A percentile compares a stretch with the other conserved stretches of the same genome.
Conservation (phyloP, 2,888 invertebrate genomes). For the Drosophila conformis region DNA sequence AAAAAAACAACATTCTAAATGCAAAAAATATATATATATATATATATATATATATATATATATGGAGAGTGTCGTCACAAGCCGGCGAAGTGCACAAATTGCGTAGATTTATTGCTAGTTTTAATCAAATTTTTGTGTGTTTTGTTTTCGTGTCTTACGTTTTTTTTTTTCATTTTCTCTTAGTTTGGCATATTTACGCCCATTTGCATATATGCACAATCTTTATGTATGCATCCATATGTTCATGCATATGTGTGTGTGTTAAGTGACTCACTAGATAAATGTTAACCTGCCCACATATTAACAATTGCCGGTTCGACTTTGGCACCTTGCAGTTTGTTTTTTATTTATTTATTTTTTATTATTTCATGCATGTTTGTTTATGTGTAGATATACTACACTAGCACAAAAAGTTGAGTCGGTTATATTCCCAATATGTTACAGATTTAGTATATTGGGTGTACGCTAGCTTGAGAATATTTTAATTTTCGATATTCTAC, state of each 20-base stretch:
- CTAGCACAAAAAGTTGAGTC: background rate
- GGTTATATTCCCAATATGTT: background rate
- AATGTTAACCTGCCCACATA: conserved; percentile 49
- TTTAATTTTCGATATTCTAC: background rate
- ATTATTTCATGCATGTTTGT: background rate
- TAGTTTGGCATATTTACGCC: conserved; percentile 46
- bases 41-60: background rate
- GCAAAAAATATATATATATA: conserved; percentile 1
- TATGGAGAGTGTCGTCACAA: conserved; percentile 16
- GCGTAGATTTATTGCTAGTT: background rate
- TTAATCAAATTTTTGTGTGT: background rate
- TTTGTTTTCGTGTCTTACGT: conserved; percentile 1
- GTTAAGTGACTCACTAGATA: conserved; percentile 56
- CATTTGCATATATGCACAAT: conserved; percentile 42
- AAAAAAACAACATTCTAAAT: conserved; percentile 29
- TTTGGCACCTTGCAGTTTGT: conserved; percentile 57
- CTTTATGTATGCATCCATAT: conserved; percentile 8
- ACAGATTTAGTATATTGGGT: background rate
- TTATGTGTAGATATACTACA: background rate
- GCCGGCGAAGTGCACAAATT: conserved; percentile 43
- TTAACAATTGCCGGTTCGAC: conserved; percentile 56
- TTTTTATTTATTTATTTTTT: background rate
- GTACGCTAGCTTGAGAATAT: background rate
- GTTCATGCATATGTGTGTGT: conserved; percentile 21
- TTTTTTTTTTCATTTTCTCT: background rate